Conservation (phyloP, 2,797 vertebrate species). For the Oophaga sylvatica region DNA sequence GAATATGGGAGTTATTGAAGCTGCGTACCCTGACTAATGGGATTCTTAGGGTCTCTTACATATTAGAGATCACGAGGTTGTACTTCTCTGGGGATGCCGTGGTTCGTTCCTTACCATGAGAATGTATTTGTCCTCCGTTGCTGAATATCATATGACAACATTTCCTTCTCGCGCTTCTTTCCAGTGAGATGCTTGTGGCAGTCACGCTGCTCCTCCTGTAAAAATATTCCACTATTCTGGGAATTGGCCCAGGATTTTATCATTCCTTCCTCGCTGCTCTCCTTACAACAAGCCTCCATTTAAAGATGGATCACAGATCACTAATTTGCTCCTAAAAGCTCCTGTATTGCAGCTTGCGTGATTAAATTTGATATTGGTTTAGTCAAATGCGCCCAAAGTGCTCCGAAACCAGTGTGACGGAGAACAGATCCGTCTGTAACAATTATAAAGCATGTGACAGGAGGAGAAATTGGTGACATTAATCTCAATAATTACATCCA, state of each 20-base stretch:
- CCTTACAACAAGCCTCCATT: not conserved
- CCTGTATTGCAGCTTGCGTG: conserved; percentile 15
- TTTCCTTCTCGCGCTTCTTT: not conserved
- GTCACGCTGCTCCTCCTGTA: conserved; percentile 11
- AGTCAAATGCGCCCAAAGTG: conserved; percentile 37
- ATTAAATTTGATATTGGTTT: conserved; percentile 36
- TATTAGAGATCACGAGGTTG: too few species aligned
- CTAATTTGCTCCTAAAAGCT: conserved; percentile 25
- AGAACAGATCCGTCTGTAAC: conserved; percentile 37
- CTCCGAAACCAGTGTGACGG: conserved; percentile 2
- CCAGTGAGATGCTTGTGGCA: not conserved
- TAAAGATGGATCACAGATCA: conserved; percentile 41
- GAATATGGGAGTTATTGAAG: too few species aligned
- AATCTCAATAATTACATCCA: conserved; percentile 51
- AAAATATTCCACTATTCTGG: conserved; percentile 42
- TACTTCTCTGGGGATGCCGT: too few species aligned
- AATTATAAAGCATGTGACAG: conserved; percentile 49
- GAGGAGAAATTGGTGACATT: conserved; percentile 48
- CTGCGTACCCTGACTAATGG: too few species aligned
- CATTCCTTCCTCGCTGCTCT: not conserved
- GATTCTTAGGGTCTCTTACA: too few species aligned
- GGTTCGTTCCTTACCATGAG: too few species aligned
- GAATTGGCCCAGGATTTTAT: conserved; percentile 17
- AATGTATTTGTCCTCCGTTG: not conserved
- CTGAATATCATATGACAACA: not conserved